Evolutionary conservation across 2,888 invertebrate species (phyloP), one percentile per base, ranked within the genome.

Genomic region (Callyntrura sp.): DNA sequence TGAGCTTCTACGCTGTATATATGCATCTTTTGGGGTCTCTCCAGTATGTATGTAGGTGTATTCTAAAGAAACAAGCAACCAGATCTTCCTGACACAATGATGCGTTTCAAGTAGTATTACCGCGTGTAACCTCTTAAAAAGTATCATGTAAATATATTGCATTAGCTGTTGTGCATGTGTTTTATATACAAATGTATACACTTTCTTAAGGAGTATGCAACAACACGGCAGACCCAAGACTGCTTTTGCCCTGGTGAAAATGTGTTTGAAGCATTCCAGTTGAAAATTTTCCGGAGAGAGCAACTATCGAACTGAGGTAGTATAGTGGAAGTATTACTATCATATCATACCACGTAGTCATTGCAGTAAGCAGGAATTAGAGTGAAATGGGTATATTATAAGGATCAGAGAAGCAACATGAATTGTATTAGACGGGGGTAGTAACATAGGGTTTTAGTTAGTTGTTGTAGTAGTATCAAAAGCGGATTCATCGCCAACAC

Each of bases 231-330:
- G 65, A 35, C 3, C 35, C 28, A 68, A 35, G 65, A 28, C 35
- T 35, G 2, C 6, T 35, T 35, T 35, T 35, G 3, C 35, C 6
- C 35, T 35, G 45, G 70, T 20, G 85, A 85, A 85, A 85, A 73
- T 76, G 76, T 85, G 65, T 78, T 78, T 86, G 86, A 86, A 79
- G 79, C 65, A 78, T 86, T 86, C 86, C 65, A 86, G 78, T 62
- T 86, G 65, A 86, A 86, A 86, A 86, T 65, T 78, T 86, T 86
- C 86, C 79, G 86, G 86, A 86, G 86, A 65, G 65, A 78, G 55
- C 62, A 51, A 79, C 86, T 28, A 81, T 43, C 51, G 78, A 78
- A n/a, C n/a, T 28, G 25, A 23, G 23, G 45, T 14, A 35, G 43
- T 35, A n/a, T 17, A 48, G 35, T 70, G 12, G 14, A 48, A n/a